Conservation (phyloP, 2,888 invertebrate genomes). For the Ectemnius cavifrons region DNA sequence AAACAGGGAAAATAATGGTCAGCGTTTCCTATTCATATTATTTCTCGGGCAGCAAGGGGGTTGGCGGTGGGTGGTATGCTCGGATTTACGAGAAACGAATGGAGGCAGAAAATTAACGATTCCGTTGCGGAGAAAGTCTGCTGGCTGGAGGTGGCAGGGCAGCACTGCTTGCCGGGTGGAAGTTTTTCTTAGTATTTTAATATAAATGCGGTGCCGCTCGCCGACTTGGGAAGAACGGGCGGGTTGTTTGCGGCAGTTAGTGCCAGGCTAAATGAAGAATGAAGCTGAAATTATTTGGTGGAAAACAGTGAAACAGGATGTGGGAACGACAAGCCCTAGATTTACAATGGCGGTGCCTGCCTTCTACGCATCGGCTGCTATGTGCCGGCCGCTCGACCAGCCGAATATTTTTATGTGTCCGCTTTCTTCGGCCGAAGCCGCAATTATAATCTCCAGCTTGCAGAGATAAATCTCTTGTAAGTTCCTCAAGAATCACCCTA, state of each 20-base stretch:
- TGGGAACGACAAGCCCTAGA: slow-evolving; percentile 77
- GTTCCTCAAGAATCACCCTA: neutral
- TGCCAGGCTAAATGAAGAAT: slow-evolving; percentile 78
- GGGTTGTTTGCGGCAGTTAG: slow-evolving; percentile 78
- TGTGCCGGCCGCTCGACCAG: slow-evolving; percentile 31
- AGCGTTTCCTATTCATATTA: slow-evolving; percentile 78
- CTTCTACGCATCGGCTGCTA: slow-evolving; percentile 20
- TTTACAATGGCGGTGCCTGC: slow-evolving; percentile 70
- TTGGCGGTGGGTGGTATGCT: slow-evolving; percentile 37
- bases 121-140: slow-evolving; percentile 57
- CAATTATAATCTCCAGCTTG: slow-evolving; percentile 44
- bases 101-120: slow-evolving; percentile 79
- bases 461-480: neutral
- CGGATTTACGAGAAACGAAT: slow-evolving; percentile 77
- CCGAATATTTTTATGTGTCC: slow-evolving; percentile 52
- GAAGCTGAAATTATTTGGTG: slow-evolving; percentile 78
- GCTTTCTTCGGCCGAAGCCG: slow-evolving; percentile 26
- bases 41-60: slow-evolving; percentile 65
- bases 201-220: slow-evolving; percentile 71
- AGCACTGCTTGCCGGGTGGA: slow-evolving; percentile 52
- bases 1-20: slow-evolving; percentile 76
- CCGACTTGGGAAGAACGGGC: slow-evolving; percentile 55
- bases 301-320: slow-evolving; percentile 78
- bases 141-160: slow-evolving; percentile 39
- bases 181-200: slow-evolving; percentile 78